Base-by-base conservation (phyloP, 1,140 invertebrate genomes). In the Dreissena polymorpha region DNA sequence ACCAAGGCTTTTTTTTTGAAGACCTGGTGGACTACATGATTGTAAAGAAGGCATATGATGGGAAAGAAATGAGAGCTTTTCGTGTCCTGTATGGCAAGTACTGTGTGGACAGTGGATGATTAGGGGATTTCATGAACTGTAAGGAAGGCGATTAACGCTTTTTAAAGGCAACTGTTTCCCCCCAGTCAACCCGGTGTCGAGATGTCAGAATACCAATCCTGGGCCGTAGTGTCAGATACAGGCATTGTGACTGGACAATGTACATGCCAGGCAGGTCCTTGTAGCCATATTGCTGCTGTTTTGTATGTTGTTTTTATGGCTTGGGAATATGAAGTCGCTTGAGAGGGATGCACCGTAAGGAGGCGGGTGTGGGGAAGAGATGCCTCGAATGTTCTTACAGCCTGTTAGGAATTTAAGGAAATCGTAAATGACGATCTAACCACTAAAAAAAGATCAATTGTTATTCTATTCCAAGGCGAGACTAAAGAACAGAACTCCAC, bases 251-350 rank as follows among this genome's bases (percentile, higher is more conserved):
- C 68, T 27, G 85, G 68, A 50, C 67, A 70, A n/a, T 87, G 85
- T 64, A 85, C 71, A 16, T 84, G 86, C 65, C 86, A 72, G 29
- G 85, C 86, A 55, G 76, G 85, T 50, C 13, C 75, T 18, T 87
- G 81, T 53, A 86, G 80, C 53, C 76, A 86, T 60, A 73, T 86
- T 29, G 84, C 86, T 67, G 84, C 84, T 3, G 16, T 86, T 25
- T 5, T 86, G 27, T 86, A 83, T 71, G 67, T 75, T 10, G 23
- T 79, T 5, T 25, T 70, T 21, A 69, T 79, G 65, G 76, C 76
- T 10, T 79, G 50, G 65, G 65, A 70, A 23, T 53, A 79, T 70
- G 65, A 67, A 10, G n/a, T 79, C 13, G 16, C 69, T 8, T 18
- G 69, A 14, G 69, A 29, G 21, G 49, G 23, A 29, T 71, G 69